Evolutionary conservation across 1,140 invertebrate species (phyloP).

Genomic region (Thaumetopoea pityocampa): DNA sequence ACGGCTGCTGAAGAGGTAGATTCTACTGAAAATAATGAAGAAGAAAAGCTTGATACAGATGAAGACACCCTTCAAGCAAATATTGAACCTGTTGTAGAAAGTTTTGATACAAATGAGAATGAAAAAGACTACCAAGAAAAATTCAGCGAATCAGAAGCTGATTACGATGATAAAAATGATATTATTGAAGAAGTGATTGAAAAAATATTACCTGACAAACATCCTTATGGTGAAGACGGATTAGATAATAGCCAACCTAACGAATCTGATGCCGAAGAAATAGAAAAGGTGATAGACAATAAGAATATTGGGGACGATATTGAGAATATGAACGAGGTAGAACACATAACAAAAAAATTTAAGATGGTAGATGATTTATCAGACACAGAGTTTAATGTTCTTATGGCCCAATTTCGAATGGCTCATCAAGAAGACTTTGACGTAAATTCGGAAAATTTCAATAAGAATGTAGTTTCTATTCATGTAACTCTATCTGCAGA

Average conservation of each 20-base stretch:
- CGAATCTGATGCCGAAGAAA: slow-evolving; percentile 7
- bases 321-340: neutral
- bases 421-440: slow-evolving; percentile 26
- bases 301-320: neutral
- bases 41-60: slow-evolving; percentile 7
- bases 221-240: slow-evolving; percentile 15
- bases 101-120: neutral
- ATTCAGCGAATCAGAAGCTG: neutral
- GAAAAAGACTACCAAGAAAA: neutral
- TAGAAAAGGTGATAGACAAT: neutral
- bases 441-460: slow-evolving; percentile 15
- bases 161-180: slow-evolving; percentile 6
- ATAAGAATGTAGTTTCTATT: slow-evolving; percentile 21
- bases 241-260: slow-evolving; percentile 5
- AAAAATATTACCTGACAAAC: slow-evolving; percentile 7
- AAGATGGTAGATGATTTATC: slow-evolving; percentile 24
- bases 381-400: slow-evolving; percentile 24
- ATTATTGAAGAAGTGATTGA: slow-evolving; percentile 11
- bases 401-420: slow-evolving; percentile 25
- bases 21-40: slow-evolving; percentile 1
- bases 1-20: slow-evolving; percentile 8
- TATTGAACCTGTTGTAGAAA: neutral
- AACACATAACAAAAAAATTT: slow-evolving; percentile 1
- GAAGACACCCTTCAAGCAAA: too few relatives aligned
- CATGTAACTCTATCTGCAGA: slow-evolving; percentile 30